Percentiles rank a stretch among this genome's conserved stretches.
phyloP scores from a whole-genome alignment of 2,888 invertebrate genomes.

The Timema podura region DNA sequence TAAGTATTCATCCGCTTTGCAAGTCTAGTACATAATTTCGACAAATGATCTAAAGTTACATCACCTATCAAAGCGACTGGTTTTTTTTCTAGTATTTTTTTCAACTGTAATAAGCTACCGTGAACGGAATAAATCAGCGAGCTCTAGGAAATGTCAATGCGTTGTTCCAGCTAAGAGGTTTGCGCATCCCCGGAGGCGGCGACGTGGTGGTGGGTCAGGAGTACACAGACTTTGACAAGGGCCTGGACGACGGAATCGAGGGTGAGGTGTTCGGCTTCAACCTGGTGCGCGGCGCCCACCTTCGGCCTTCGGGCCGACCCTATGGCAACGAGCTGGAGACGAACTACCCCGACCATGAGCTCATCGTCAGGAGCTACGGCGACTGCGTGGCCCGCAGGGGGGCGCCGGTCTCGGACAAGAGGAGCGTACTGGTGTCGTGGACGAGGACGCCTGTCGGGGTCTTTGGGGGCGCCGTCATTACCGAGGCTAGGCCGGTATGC shows the following conservation, averaged over 20 bases:
- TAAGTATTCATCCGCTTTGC: too few relatives aligned
- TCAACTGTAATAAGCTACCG: too few relatives aligned
- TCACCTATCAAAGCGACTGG: too few relatives aligned
- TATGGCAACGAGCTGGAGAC: background rate
- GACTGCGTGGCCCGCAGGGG: conserved; percentile 49
- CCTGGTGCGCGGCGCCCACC: conserved; percentile 16
- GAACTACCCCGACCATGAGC: conserved; percentile 29
- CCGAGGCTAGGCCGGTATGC: conserved; percentile 56
- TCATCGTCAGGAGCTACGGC: conserved; percentile 47
- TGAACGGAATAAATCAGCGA: too few relatives aligned
- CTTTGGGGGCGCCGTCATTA: conserved; percentile 62
- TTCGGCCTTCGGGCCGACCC: background rate
- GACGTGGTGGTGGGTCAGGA: conserved; percentile 68
- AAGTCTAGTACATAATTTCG: too few relatives aligned
- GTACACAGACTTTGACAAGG: conserved; percentile 60
- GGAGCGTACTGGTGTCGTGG: conserved; percentile 54
- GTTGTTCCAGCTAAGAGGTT: conserved; percentile 39
- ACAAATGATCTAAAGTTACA: too few relatives aligned
- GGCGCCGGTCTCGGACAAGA: conserved; percentile 41
- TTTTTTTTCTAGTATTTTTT: too few relatives aligned
- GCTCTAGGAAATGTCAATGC: too few relatives aligned
- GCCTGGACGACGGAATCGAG: conserved; percentile 61
- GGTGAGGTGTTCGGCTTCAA: conserved; percentile 61
- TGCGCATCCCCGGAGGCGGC: conserved; percentile 55
- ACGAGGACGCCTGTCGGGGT: conserved; percentile 60